Conservation (phyloP, 1,140 invertebrate genomes). For the Bombus waltoni region DNA sequence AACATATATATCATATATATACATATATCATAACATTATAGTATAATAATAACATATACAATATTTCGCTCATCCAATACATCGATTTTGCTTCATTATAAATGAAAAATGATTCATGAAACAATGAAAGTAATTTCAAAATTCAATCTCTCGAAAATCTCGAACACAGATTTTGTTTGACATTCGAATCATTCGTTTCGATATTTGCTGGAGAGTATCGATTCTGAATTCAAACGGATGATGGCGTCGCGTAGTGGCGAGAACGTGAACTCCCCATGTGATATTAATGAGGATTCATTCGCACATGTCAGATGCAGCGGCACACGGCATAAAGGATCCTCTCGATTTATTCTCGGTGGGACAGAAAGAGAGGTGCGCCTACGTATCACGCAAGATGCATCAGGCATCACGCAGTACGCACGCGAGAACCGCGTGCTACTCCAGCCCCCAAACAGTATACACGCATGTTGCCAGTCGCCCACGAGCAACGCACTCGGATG, state of each 20-base stretch:
- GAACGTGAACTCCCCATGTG: not conserved
- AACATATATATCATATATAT: too few relatives aligned
- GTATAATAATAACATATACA: too few relatives aligned
- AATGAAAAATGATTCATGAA: not conserved
- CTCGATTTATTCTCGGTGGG: constrained; percentile 34
- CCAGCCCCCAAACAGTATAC: not conserved
- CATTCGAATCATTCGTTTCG: not conserved
- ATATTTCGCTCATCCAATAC: not conserved
- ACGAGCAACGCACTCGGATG: not conserved
- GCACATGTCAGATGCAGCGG: not conserved
- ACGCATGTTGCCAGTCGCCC: not conserved
- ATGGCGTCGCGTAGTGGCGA: not conserved
- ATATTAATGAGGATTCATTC: constrained; percentile 1
- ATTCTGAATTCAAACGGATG: not conserved
- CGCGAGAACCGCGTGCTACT: constrained; percentile 51
- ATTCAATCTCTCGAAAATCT: not conserved
- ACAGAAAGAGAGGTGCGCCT: constrained; percentile 57
- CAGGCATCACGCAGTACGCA: constrained; percentile 57
- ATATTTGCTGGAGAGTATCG: not conserved
- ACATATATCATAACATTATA: too few relatives aligned
- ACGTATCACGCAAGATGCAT: constrained; percentile 39
- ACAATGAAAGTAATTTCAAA: not conserved
- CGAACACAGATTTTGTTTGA: not conserved
- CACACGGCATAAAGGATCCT: not conserved
- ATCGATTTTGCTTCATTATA: not conserved